These are phyloP conservation scores for Heliothis peltigera DNA, from an alignment of 2,888 invertebrate species.

Conservation along the genomic window DNA sequence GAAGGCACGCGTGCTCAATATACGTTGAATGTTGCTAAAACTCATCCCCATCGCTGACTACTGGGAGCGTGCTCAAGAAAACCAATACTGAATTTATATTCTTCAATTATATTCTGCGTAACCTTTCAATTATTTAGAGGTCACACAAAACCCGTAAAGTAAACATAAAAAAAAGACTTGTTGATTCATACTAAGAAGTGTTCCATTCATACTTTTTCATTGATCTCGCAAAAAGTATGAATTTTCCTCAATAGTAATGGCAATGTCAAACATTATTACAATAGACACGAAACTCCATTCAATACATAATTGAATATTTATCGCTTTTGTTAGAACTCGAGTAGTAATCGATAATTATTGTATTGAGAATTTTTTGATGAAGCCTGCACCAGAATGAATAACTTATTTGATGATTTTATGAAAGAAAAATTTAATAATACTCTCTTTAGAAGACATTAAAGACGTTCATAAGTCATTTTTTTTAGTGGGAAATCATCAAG, in stretches of 20 bases:
- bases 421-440: no score
- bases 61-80: no score
- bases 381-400: neutral
- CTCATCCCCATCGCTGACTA: no score
- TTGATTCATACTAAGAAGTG: neutral
- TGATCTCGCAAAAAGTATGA: neutral
- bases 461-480: no score
- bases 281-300: constrained; percentile 1
- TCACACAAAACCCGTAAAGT: neutral
- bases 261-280: neutral
- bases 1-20: no score
- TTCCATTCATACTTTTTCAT: neutral
- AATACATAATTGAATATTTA: neutral
- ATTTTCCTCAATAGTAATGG: neutral
- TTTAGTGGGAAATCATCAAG: no score
- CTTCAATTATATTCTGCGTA: neutral
- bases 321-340: neutral
- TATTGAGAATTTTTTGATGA: neutral
- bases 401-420: no score
- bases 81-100: no score
- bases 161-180: neutral
- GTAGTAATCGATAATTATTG: neutral
- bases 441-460: no score
- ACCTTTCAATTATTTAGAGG: neutral
- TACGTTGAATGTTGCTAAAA: no score